Base-by-base conservation (phyloP, 2,797 vertebrate genomes). In the Protonibea diacanthus region DNA sequence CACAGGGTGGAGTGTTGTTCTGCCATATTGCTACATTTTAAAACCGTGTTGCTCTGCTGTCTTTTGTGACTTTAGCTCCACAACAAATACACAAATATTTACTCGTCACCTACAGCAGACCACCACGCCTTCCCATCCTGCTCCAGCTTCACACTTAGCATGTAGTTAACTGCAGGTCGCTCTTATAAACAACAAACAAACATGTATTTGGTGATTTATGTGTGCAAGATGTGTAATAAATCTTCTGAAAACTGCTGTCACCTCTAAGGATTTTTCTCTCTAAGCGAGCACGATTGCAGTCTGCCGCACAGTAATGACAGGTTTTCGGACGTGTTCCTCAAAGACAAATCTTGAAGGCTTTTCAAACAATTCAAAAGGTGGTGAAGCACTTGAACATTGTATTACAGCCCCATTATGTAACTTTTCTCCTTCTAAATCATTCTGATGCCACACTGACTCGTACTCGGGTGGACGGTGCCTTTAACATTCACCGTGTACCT, bases 21-120 rank as follows among this genome's bases (percentile, higher is more conserved):
- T 82, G 83, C 78, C 71, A 83, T 78, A 68, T 78, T 85, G 78
- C 62, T 85, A 49, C 4, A 84, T 87, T 82, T 84, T 62, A 57
- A 81, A 89, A 76, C 20, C 44, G 29, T 13, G 45, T 2, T 1
- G 60, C 65, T 85, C 70, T 1, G 0, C 21, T 57, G 33, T 56
- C 27, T 11, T 52, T 59, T 66, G 59, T 69, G 45, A 63, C 63
- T 84, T 76, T 33, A 81, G 64, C 71, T 25, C 48, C 27, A 53
- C 57, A 69, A 81, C 33, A 38, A 38, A 38, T 2, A 9, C 33
- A 52, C 12, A 66, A 53, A 61, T 69, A 69, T 62, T 79, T 58
- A 55, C 25, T 27, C 49, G 5, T 76, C n/a, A 17, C 15, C n/a
- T 53, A 23, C 38, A 57, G 52, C 62, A 61, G 8, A 52, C 42